phyloP scores from a whole-genome alignment of 2,888 invertebrate species.

The Camponotus fellah region DNA sequence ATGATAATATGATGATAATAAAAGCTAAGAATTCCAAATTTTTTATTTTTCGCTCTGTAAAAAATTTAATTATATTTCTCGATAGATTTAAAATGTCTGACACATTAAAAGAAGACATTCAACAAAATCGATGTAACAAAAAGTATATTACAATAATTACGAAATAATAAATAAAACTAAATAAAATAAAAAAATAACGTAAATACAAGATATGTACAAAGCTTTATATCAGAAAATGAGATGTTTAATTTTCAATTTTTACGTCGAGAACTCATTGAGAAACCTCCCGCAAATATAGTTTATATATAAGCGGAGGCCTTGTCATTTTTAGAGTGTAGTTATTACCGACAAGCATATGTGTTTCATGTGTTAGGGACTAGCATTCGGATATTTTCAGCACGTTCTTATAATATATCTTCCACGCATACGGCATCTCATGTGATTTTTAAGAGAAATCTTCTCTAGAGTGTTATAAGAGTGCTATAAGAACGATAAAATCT shows the following conservation, averaged over 20 bases:
- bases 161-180: not conserved
- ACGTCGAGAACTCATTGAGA: constrained; percentile 49
- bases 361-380: constrained; percentile 68
- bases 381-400: constrained; percentile 70
- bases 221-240: constrained; percentile 5
- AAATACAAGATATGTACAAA: not conserved
- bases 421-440: constrained; percentile 30
- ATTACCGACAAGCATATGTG: constrained; percentile 68
- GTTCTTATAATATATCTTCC: constrained; percentile 62
- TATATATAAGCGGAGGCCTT: constrained; percentile 64
- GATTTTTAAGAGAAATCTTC: constrained; percentile 62
- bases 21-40: not conserved
- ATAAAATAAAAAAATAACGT: not conserved
- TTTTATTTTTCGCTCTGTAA: not conserved
- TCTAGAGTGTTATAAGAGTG: constrained; percentile 25
- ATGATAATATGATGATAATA: too few relatives aligned
- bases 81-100: not conserved
- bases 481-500: constrained; percentile 9
- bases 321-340: constrained; percentile 65
- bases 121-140: not conserved
- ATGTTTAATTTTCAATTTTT: constrained; percentile 21
- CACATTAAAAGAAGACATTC: not conserved
- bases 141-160: constrained; percentile 13
- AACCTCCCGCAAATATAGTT: constrained; percentile 39
- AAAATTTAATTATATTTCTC: not conserved